phyloP scores from a whole-genome alignment of 2,113 vertebrate genomes.

The Gambusia holbrooki region DNA sequence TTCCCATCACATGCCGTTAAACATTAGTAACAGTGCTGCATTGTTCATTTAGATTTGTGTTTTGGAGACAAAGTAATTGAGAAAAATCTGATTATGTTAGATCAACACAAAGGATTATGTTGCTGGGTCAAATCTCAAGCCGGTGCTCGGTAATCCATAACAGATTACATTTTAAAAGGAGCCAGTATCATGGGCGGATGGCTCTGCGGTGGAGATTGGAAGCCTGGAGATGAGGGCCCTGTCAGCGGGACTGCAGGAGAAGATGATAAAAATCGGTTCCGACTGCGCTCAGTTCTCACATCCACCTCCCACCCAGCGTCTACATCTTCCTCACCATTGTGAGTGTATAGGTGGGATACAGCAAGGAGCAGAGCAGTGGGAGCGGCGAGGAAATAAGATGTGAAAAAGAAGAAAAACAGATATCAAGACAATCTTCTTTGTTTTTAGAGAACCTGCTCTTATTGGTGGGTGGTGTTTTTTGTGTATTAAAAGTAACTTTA shows the following conservation, averaged over 20 bases:
- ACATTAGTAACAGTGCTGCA: conserved; percentile 13
- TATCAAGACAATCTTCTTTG: too few species aligned
- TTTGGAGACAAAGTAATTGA: conserved; percentile 73
- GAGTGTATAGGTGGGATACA: conserved; percentile 40
- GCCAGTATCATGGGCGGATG: conserved; percentile 47
- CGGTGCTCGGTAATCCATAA: conserved; percentile 71
- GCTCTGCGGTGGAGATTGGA: conserved; percentile 51
- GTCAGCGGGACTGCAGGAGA: conserved; percentile 42
- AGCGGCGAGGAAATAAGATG: not conserved
- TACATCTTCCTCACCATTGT: conserved; percentile 33
- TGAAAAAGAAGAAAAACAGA: not conserved
- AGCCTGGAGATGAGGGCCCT: conserved; percentile 47
- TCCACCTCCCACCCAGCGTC: conserved; percentile 40
- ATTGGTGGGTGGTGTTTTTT: too few species aligned
- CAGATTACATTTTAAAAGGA: conserved; percentile 78
- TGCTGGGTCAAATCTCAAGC: conserved; percentile 72
- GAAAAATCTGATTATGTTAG: conserved; percentile 76
- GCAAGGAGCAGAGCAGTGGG: conserved; percentile 8
- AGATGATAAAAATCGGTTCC: conserved; percentile 55
- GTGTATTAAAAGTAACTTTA: too few species aligned
- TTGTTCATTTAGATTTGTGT: conserved; percentile 63
- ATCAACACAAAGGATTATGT: conserved; percentile 77
- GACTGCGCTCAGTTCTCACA: conserved; percentile 57
- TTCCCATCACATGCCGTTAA: conserved; percentile 15
- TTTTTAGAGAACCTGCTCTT: too few species aligned